Evolutionary conservation across 2,888 invertebrate genomes (phyloP).

Genomic region (Pachymerium ferrugineum): DNA sequence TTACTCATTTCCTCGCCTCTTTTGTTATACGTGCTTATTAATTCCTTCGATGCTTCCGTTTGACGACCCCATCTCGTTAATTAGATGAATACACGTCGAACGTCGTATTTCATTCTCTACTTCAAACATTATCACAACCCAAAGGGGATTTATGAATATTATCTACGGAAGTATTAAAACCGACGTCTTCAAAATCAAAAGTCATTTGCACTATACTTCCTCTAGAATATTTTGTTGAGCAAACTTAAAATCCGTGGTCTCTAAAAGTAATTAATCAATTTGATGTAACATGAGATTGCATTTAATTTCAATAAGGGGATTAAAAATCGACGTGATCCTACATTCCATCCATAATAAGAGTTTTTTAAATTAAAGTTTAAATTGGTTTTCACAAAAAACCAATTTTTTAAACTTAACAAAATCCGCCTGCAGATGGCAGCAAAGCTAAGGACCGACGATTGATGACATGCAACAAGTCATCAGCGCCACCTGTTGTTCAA

Average conservation of each 20-base stretch:
- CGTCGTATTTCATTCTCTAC: too few species aligned
- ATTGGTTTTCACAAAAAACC: background rate
- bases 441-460: background rate
- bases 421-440: background rate
- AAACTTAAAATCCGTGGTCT: background rate
- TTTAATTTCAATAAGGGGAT: background rate
- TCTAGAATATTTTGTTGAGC: background rate
- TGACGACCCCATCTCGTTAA: background rate
- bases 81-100: background rate
- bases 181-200: too few species aligned
- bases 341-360: too few species aligned
- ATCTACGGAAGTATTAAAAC: too few species aligned
- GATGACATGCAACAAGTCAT: background rate
- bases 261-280: background rate
- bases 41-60: background rate
- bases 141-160: too few species aligned
- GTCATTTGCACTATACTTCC: too few species aligned
- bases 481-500: background rate
- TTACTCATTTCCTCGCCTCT: background rate
- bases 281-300: background rate
- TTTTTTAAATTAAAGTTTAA: too few species aligned
- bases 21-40: background rate
- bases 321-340: background rate
- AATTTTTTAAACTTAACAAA: background rate
- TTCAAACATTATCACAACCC: too few species aligned